Base-by-base conservation (phyloP, 2,797 vertebrate species). In the Myotis planiceps region DNA sequence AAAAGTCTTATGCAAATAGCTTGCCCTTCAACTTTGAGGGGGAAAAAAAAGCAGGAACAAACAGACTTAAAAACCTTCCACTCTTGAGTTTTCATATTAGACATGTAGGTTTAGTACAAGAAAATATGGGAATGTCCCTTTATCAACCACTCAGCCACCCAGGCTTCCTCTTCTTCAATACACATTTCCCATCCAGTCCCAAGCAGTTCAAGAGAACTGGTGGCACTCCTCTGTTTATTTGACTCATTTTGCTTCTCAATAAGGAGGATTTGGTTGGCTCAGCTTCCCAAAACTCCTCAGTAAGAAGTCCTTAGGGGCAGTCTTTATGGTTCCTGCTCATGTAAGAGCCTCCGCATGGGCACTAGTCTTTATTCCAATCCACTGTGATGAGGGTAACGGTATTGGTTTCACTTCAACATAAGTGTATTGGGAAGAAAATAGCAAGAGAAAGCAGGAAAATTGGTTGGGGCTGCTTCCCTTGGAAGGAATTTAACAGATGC, bases 91-190 rank as follows among this genome's bases (percentile, higher is more conserved):
- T 95, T 93, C 51, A 68, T 68, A 81, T 95, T 91, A 94, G 58
- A 79, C 49, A 27, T 63, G n/a, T 7, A 66, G 45, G 32, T 63
- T 93, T 92, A 76, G 94, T 91, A 81, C 25, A 55, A 81, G 88
- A 68, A 96, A 91, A 87, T 80, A 51, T 72, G 91, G 82, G 91
- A 69, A 92, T 96, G 55, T 87, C 97, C 95, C 96, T 96, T 85
- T 25, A 34, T 58, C 63, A 66, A 45, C 63, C 45, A 78, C 81
- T 84, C 55, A 47, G 74, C 55, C 32, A 80, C n/a, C 9, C 29
- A 51, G 37, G 51, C 65, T 96, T 96, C 92, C 68, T 76, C 93
- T 90, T 94, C 92, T 96, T 92, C 66, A 58, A 21, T 49, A 34
- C 4, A 47, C 25, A 66, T 93, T 95, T 95, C 76, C 74, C 81